These are phyloP conservation scores for Caradrina clavipalpis DNA, from an alignment of 2,888 invertebrate species.

Conservation along the genomic window DNA sequence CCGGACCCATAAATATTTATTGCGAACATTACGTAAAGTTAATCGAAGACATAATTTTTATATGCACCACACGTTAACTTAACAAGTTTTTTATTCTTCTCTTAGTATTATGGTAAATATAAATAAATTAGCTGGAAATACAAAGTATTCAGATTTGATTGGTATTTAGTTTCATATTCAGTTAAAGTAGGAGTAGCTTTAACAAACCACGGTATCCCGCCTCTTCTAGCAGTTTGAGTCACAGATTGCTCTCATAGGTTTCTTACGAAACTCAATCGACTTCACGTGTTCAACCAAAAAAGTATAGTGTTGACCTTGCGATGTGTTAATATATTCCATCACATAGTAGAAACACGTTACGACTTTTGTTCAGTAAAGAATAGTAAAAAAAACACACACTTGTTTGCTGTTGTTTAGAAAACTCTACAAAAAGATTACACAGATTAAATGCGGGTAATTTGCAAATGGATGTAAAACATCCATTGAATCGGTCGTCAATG, in stretches of 20 bases:
- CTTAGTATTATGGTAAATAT: neutral
- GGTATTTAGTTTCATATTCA: constrained; percentile 6
- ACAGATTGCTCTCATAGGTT: constrained; percentile 1
- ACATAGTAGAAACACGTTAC: neutral
- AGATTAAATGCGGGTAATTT: constrained; percentile 81
- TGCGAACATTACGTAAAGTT: constrained; percentile 59
- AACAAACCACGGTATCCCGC: neutral
- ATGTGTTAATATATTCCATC: neutral
- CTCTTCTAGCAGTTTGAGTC: neutral
- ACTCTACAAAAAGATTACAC: constrained; percentile 46
- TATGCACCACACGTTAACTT: constrained; percentile 47
- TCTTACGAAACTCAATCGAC: constrained; percentile 9
- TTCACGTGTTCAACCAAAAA: neutral
- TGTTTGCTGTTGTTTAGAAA: constrained; percentile 45
- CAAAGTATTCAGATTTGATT: neutral
- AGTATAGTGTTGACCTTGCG: neutral
- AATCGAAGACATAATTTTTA: constrained; percentile 60
- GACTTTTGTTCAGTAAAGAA: neutral
- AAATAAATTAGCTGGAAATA: neutral
- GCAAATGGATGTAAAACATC: constrained; percentile 70
- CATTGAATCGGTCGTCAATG: constrained; percentile 65
- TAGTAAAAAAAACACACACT: constrained; percentile 21
- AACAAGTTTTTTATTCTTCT: constrained; percentile 13
- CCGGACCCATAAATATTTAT: constrained; percentile 76
- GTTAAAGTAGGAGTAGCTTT: neutral